A percentile compares a stretch with the other conserved stretches of the same genome.
Evolutionary conservation across 2,888 invertebrate genomes (phyloP).

Genomic region (Drosophila basisetae): DNA sequence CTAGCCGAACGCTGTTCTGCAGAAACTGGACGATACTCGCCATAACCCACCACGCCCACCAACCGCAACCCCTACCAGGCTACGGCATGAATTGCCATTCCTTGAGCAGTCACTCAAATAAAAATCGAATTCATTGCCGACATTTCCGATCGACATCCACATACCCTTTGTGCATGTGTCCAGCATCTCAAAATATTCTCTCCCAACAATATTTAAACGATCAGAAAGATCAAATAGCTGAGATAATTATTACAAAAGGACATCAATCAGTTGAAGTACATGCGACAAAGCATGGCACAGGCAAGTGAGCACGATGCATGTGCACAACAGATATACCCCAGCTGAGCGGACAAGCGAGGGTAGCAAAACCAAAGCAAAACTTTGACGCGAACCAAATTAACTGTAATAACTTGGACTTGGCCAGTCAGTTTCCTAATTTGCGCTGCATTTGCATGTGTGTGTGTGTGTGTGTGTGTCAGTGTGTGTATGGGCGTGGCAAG

Average conservation of each 20-base stretch:
- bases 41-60: conserved; percentile 32
- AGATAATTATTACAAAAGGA: not conserved
- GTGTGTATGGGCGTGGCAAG: conserved; percentile 18
- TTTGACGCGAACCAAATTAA: conserved; percentile 76
- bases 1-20: conserved; percentile 36
- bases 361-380: conserved; percentile 51
- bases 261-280: not conserved
- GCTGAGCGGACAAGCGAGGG: conserved; percentile 3
- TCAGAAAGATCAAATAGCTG: not conserved
- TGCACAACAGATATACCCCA: not conserved
- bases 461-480: conserved; percentile 17
- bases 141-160: not conserved
- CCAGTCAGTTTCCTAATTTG: conserved; percentile 64
- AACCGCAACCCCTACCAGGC: not conserved
- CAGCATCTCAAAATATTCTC: not conserved
- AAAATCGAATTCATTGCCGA: not conserved
- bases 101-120: conserved; percentile 38
- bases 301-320: not conserved
- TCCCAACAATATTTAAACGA: not conserved
- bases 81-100: not conserved
- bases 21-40: conserved; percentile 4
- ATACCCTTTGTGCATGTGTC: not conserved
- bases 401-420: conserved; percentile 75
- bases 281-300: not conserved
- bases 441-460: conserved; percentile 66